Evolutionary conservation across 2,113 vertebrate species (phyloP), one percentile per base, ranked within the genome.

Genomic region (Carassius gibelio): DNA sequence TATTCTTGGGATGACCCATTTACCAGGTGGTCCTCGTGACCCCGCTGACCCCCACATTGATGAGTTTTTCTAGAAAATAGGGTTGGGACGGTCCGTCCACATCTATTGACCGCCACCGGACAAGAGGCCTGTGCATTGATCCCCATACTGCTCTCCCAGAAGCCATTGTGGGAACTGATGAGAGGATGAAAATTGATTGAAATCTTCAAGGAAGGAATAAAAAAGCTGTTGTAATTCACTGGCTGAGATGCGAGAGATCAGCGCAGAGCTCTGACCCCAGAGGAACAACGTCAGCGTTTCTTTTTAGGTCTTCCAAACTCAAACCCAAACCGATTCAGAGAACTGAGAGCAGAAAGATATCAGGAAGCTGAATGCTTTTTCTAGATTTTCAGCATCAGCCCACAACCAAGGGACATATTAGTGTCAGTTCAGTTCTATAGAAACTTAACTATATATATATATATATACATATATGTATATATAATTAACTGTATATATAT

Each of bases 131-230:
- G 64, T 26, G 69, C 57, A 89, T 89, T 23, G 86, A 87, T 89
- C 81, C 86, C 80, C 59, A 42, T 74, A 82, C 26, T 17, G 38
- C 68, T 75, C 86, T 87, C 86, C 45, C 75, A 75, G 85, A 84
- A 64, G 64, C 75, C 85, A 89, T 89, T 87, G 83, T 71, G 42
- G 55, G 75, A 72, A 71, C 75, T 84, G 88, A 85, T 85, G 84
- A 68, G 81, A 75, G 17, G 76, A 81, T 87, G 80, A 81, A 89
- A 85, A 85, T 57, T 81, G 75, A 62, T 55, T 50, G 71, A 57
- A 64, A 50, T 36, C 30, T 80, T 69, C 55, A 45, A 50, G 42
- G 36, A n/a, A 62, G 19, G 61, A 84, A 89, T 87, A 80, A 81
- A 85, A 87, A 86, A 85, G 86, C 71, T 86, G 83, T 52, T 82